A percentile compares a stretch with the other conserved stretches of the same genome.
Evolutionary conservation across 2,113 vertebrate species (phyloP).

Genomic region (Leptocoma aspasia): DNA sequence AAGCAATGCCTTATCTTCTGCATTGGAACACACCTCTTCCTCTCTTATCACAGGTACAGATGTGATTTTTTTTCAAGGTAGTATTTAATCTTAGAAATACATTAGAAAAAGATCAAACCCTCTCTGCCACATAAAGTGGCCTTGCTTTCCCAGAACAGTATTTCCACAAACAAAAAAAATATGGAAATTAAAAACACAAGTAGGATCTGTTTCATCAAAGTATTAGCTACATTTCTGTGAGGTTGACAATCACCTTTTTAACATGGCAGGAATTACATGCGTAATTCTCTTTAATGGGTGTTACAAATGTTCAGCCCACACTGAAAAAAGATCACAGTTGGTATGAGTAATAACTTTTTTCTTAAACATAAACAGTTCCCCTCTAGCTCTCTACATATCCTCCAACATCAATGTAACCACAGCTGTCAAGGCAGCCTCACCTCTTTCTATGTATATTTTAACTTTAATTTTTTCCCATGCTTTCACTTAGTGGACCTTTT

Average conservation of each 20-base stretch:
- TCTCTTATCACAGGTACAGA: neutral
- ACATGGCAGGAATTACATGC: slow-evolving; percentile 33
- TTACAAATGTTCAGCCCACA: slow-evolving; percentile 63
- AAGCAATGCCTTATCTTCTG: neutral
- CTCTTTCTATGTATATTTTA: slow-evolving; percentile 56
- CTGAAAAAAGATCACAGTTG: slow-evolving; percentile 53
- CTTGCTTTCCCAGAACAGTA: slow-evolving; percentile 37
- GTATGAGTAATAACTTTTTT: slow-evolving; percentile 56
- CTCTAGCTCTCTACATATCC: slow-evolving; percentile 42
- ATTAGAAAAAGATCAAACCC: neutral
- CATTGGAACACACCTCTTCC: neutral
- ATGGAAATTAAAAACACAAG: slow-evolving; percentile 38
- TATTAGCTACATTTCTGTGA: slow-evolving; percentile 25
- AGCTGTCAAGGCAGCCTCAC: slow-evolving; percentile 57
- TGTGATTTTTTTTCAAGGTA: neutral
- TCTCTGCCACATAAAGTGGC: neutral
- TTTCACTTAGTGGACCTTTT: neutral
- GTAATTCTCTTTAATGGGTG: slow-evolving; percentile 39
- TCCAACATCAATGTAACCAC: slow-evolving; percentile 64
- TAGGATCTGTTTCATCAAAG: slow-evolving; percentile 47
- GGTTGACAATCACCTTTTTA: slow-evolving; percentile 34
- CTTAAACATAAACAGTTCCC: slow-evolving; percentile 47
- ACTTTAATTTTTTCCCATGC: slow-evolving; percentile 62
- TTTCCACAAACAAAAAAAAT: slow-evolving; percentile 31
- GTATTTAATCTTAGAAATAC: neutral